These are phyloP conservation scores for Saiga tatarica DNA, from an alignment of 2,113 vertebrate genomes.

Conservation along the genomic window DNA sequence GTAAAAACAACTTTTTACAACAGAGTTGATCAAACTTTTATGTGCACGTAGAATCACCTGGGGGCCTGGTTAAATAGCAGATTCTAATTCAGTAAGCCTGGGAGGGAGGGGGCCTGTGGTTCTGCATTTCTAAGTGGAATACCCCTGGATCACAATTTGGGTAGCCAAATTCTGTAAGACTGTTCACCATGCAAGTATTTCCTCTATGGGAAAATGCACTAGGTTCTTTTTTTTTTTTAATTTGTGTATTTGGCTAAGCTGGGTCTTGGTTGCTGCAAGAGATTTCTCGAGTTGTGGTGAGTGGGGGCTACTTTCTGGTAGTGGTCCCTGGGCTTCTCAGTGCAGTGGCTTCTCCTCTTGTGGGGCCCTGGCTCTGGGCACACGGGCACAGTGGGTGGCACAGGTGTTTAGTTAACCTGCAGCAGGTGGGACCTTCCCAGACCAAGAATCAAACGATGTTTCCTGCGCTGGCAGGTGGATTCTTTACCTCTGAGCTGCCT, in stretches of 20 bases:
- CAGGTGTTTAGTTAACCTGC: neutral
- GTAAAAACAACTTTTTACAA: neutral
- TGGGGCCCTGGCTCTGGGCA: neutral
- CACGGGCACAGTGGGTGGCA: neutral
- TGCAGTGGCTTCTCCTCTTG: neutral
- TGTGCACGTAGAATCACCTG: neutral
- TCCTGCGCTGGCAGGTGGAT: neutral
- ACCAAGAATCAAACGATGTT: neutral
- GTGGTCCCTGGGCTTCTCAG: neutral
- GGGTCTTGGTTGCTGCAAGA: neutral
- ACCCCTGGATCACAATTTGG: neutral
- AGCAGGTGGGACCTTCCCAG: neutral
- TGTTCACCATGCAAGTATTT: neutral
- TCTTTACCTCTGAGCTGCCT: neutral
- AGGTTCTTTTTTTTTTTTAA: neutral
- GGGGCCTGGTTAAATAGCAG: slow-evolving; percentile 4
- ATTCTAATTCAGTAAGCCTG: neutral
- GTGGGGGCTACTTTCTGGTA: neutral
- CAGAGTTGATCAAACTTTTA: neutral
- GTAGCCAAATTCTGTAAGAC: fast-evolving
- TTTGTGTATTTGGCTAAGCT: neutral
- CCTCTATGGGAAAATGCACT: neutral
- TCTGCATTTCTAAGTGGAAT: neutral
- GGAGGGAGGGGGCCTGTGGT: neutral
- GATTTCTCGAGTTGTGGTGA: neutral